These are phyloP conservation scores for Malurus elegans DNA, from an alignment of 2,113 vertebrate genomes.

Conservation along the genomic window DNA sequence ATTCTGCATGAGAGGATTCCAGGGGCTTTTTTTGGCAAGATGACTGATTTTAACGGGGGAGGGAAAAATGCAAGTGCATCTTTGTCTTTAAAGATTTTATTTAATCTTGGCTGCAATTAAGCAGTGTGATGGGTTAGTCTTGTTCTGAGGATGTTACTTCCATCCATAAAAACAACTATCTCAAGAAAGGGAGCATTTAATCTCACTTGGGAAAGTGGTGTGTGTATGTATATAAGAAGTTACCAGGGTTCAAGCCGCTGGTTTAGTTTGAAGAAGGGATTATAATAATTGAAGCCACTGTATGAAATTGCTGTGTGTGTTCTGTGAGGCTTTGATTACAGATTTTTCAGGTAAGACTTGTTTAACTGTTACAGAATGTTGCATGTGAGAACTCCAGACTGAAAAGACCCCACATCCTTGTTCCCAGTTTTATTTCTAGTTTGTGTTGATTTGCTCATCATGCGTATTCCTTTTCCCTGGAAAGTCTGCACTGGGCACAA, in stretches of 20 bases:
- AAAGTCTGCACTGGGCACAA: constrained; percentile 72
- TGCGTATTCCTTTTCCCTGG: constrained; percentile 65
- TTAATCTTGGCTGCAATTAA: neutral
- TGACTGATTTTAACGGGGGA: neutral
- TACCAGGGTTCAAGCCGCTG: neutral
- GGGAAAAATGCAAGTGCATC: neutral
- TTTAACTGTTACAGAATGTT: constrained; percentile 73
- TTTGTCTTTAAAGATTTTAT: neutral
- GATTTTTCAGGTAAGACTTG: constrained; percentile 76
- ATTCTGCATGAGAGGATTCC: neutral
- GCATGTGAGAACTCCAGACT: constrained; percentile 72
- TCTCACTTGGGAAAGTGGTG: neutral
- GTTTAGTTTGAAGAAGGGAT: neutral
- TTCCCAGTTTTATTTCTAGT: constrained; percentile 72
- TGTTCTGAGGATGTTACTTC: neutral
- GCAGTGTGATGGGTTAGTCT: neutral
- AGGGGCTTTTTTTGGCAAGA: neutral
- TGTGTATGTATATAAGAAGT: neutral
- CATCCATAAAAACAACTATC: neutral
- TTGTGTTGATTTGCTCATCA: constrained; percentile 75
- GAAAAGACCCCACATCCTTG: constrained; percentile 62
- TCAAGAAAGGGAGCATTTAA: neutral
- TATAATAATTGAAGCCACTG: neutral
- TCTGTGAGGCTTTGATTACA: constrained; percentile 71
- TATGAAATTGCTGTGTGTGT: constrained; percentile 44